Conservation (phyloP, 2,888 invertebrate genomes). For the Pimpla rufipes region DNA sequence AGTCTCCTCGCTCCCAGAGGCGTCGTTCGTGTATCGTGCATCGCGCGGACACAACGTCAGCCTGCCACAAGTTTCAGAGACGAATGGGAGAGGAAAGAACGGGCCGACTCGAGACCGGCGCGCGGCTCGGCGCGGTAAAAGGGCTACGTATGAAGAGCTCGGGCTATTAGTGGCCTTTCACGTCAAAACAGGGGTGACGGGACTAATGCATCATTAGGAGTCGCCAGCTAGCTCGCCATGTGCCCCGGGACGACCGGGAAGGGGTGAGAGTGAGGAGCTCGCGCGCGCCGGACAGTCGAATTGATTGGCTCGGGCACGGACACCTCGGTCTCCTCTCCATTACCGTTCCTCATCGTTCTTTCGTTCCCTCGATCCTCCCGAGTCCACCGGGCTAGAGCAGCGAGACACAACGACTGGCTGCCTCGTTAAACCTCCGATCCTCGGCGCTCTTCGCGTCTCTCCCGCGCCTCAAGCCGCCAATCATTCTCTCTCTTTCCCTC, state of each 20-base stretch:
- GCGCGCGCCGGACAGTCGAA: conserved; percentile 63
- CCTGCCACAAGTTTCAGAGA: too few species aligned
- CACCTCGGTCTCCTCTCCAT: conserved; percentile 52
- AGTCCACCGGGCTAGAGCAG: not conserved
- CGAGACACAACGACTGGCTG: conserved; percentile 16
- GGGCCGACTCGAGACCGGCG: not conserved
- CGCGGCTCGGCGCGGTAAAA: not conserved
- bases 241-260: not conserved
- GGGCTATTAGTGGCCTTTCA: conserved; percentile 77
- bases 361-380: conserved; percentile 53
- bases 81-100: not conserved
- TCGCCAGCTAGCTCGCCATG: conserved; percentile 17
- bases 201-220: conserved; percentile 80
- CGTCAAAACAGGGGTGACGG: conserved; percentile 78
- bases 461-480: not conserved
- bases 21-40: too few species aligned
- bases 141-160: conserved; percentile 8
- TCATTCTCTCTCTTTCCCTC: conserved; percentile 2
- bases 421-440: conserved; percentile 56
- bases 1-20: too few species aligned
- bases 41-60: too few species aligned
- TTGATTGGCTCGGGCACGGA: conserved; percentile 65
- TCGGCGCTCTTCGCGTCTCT: not conserved
- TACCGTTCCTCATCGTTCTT: conserved; percentile 55
- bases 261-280: conserved; percentile 5